phyloP scores from a whole-genome alignment of 2,113 vertebrate species.

The Lepus americanus region DNA sequence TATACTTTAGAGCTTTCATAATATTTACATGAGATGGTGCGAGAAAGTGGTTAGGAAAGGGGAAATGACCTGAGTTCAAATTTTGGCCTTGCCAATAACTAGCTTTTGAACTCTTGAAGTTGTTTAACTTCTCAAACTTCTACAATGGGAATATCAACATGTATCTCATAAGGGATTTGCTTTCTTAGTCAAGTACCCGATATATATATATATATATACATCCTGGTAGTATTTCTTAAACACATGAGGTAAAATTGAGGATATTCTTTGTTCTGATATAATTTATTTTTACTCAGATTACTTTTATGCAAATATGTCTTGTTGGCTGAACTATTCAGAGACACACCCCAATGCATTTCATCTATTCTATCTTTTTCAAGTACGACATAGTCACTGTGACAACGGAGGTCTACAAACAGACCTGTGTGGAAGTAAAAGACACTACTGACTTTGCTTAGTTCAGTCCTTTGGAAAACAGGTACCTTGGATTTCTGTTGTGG shows the following conservation, averaged over 20 bases:
- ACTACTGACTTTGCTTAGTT: neutral
- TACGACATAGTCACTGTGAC: neutral
- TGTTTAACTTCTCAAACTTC: constrained; percentile 19
- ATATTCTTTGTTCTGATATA: neutral
- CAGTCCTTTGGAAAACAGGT: neutral
- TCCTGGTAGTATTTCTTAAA: neutral
- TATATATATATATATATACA: neutral
- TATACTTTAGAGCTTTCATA: neutral
- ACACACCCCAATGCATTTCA: neutral
- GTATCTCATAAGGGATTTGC: neutral
- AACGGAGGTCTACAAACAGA: neutral
- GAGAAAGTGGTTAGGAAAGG: neutral
- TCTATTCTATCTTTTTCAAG: neutral
- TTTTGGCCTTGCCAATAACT: neutral
- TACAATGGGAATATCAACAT: neutral
- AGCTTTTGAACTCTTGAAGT: neutral
- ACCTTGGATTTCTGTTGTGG: neutral
- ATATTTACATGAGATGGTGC: neutral
- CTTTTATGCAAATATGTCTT: neutral
- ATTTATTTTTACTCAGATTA: neutral
- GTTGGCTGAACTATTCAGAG: neutral
- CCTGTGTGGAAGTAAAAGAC: neutral
- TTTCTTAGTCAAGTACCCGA: neutral
- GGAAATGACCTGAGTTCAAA: neutral
- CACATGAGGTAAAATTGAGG: neutral